Evolutionary conservation across 2,888 invertebrate genomes (phyloP), one percentile per base, ranked within the genome.

Genomic region (Rhingia rostrata): DNA sequence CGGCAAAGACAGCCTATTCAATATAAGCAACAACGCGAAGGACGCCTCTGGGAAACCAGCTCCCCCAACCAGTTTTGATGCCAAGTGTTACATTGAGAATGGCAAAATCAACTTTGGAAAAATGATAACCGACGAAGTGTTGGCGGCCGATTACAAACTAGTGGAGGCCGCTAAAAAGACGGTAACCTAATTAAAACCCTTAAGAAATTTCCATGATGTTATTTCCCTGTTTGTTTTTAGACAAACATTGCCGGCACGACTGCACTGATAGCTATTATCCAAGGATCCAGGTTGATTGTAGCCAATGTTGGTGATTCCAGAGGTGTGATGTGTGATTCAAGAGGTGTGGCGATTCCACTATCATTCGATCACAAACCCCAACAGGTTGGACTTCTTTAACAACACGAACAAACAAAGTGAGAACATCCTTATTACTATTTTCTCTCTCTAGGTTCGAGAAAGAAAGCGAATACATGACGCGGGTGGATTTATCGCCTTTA

Each of bases 331-430:
- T 98, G 97, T 91, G 98, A 98, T 91, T 94, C 94, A 58, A 94
- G 95, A 89, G 98, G 98, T 43, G 96, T 96, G 90, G 97, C 96
- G 0, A 97, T 97, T 87, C 98, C 97, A 10, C 92, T 99, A 6
- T 98, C 98, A 1, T 97, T 97, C 91, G 99, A 99, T 92, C 99
- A 99, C 91, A 99, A 99, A 92, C 99, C 99, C 45, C 97, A 98
- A 90, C 97, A 98, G 94, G 97, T 97, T 93, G 45, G 47, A 33
- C 5, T 4, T 6, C 9, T 4, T n/a, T 10, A 9, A 33, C 12
- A 12, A 51, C 22, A 2, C 6, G 1, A 22, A 22, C 22, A 22
- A 22, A 22, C 22, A 22, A 22, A 22, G 22, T 22, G 22, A 22
- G 22, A 22, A 22, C 35, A 32, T 35, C 7, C 6, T n/a, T n/a